Evolutionary conservation across 2,888 invertebrate species (phyloP).

Genomic region (Cremastinae sp.): DNA sequence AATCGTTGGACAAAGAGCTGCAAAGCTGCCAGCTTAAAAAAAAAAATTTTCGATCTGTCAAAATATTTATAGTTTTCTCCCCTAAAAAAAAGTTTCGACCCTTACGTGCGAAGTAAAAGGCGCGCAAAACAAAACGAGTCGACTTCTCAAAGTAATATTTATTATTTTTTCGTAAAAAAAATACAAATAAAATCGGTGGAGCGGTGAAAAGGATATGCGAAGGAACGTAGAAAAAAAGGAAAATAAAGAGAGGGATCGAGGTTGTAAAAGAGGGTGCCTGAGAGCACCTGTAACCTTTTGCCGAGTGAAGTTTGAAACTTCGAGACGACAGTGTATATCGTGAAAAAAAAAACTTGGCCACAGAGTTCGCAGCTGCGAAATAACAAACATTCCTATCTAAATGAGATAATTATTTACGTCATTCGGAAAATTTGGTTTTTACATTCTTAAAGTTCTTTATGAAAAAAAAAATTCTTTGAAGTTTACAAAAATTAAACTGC

Average conservation of each 20-base stretch:
- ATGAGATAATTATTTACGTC: slow-evolving; percentile 26
- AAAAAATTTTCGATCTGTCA: no score
- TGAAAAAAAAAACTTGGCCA: neutral
- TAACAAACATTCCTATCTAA: slow-evolving; percentile 1
- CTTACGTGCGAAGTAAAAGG: no score
- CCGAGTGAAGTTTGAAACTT: neutral
- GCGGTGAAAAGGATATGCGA: slow-evolving; percentile 40
- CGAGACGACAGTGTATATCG: slow-evolving; percentile 4
- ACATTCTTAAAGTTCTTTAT: no score
- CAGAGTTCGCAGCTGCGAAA: slow-evolving; percentile 43
- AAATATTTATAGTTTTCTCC: no score
- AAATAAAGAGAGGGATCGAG: slow-evolving; percentile 7
- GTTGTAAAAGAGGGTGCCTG: slow-evolving; percentile 70
- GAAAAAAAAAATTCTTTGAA: no score
- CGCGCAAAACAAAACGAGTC: no score
- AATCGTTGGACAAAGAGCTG: no score
- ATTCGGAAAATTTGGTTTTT: neutral
- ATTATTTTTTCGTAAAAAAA: neutral
- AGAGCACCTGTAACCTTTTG: slow-evolving; percentile 72
- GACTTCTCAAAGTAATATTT: neutral
- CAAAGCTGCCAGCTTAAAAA: no score
- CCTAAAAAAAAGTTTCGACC: no score
- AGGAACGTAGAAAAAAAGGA: slow-evolving; percentile 19
- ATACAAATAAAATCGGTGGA: slow-evolving; percentile 38
- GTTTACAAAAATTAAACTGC: no score